These are phyloP conservation scores for Cygnus olor DNA, from an alignment of 2,797 vertebrate genomes.

Conservation along the genomic window DNA sequence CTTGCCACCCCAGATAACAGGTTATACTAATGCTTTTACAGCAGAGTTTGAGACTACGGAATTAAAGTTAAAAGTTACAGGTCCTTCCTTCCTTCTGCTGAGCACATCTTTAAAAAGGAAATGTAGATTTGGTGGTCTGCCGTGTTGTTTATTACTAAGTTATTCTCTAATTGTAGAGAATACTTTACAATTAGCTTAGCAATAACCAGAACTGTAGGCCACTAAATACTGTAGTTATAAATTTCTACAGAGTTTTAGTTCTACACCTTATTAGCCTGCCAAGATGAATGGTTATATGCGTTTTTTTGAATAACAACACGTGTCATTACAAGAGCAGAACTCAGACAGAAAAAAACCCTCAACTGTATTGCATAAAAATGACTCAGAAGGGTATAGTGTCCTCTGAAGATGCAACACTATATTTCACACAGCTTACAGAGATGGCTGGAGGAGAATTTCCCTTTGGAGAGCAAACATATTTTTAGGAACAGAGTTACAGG, in stretches of 20 bases:
- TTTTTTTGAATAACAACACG: conserved; percentile 63
- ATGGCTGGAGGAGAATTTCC: not conserved
- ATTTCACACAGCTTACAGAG: conserved; percentile 28
- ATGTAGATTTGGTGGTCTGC: not conserved
- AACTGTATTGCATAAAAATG: conserved; percentile 22
- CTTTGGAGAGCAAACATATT: not conserved
- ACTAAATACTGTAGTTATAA: not conserved
- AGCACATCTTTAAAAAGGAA: not conserved
- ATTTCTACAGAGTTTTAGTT: not conserved
- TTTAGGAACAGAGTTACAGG: not conserved
- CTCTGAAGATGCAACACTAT: not conserved
- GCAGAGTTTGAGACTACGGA: not conserved
- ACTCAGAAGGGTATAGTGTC: conserved; percentile 27
- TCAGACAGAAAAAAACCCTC: conserved; percentile 6
- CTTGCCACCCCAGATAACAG: not conserved
- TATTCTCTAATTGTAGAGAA: not conserved
- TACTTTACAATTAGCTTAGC: not conserved
- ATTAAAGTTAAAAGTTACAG: not conserved
- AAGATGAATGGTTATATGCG: conserved; percentile 17
- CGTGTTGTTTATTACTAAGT: conserved; percentile 20
- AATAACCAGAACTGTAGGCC: not conserved
- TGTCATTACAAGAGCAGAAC: conserved; percentile 57
- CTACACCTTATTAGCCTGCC: conserved; percentile 53
- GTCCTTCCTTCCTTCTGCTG: not conserved
- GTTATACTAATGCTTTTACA: not conserved